Percentiles rank a stretch among this genome's conserved stretches.
phyloP scores from a whole-genome alignment of 2,888 invertebrate species.

The Aethes cnicana region DNA sequence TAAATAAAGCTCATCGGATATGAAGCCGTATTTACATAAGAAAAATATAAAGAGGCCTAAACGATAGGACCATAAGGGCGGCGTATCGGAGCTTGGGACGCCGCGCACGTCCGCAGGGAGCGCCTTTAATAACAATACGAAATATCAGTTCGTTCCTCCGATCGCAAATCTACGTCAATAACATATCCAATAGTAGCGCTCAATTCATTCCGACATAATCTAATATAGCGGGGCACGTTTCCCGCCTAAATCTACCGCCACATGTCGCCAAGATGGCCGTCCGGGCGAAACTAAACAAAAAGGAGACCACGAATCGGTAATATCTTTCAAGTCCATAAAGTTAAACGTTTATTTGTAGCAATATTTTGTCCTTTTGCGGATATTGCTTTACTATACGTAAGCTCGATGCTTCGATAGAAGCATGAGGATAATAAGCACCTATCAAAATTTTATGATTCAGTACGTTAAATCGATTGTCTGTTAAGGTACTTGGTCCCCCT shows the following conservation, averaged over 20 bases:
- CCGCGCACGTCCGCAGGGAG: slow-evolving; percentile 70
- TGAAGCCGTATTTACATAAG: slow-evolving; percentile 81
- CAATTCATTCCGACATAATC: slow-evolving; percentile 83
- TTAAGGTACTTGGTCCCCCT: slow-evolving; percentile 10
- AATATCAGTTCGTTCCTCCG: slow-evolving; percentile 83
- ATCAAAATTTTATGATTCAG: slow-evolving; percentile 27
- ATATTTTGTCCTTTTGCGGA: slow-evolving; percentile 80
- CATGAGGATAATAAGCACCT: slow-evolving; percentile 38
- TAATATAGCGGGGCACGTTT: slow-evolving; percentile 81
- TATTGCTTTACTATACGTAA: slow-evolving; percentile 76
- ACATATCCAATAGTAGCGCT: slow-evolving; percentile 81
- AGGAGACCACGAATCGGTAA: slow-evolving; percentile 82
- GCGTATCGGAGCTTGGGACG: slow-evolving; percentile 64
- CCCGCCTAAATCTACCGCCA: slow-evolving; percentile 81
- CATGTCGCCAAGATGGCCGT: slow-evolving; percentile 83
- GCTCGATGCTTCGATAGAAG: slow-evolving; percentile 43
- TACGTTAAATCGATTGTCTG: slow-evolving; percentile 16
- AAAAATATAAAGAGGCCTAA: slow-evolving; percentile 82
- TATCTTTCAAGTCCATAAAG: slow-evolving; percentile 82
- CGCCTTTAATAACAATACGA: slow-evolving; percentile 81
- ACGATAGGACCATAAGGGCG: slow-evolving; percentile 77
- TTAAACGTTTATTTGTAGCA: slow-evolving; percentile 82
- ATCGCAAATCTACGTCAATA: slow-evolving; percentile 83
- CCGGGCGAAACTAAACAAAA: slow-evolving; percentile 78
- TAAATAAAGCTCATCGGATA: slow-evolving; percentile 83